These are phyloP conservation scores for Suncus etruscus DNA, from an alignment of 2,113 vertebrate genomes.

Conservation along the genomic window DNA sequence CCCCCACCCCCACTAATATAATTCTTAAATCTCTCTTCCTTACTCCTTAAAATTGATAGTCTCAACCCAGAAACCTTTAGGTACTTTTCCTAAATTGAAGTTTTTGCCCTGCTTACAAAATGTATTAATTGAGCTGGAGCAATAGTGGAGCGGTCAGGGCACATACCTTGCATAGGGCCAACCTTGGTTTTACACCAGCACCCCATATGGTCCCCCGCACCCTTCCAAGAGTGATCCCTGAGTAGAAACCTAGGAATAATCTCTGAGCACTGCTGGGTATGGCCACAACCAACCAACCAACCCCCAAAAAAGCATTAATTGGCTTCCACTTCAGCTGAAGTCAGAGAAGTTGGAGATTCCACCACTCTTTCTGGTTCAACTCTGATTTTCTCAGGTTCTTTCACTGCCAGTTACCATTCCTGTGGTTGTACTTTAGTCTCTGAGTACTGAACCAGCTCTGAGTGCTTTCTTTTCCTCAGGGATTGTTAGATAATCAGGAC, in stretches of 20 bases:
- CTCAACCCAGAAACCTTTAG: background rate
- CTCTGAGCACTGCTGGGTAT: too few species aligned
- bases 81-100: constrained; percentile 27
- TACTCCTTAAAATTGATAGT: constrained; percentile 14
- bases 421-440: background rate
- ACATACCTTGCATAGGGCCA: too few species aligned
- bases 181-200: too few species aligned
- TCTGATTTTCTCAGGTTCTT: background rate
- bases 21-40: background rate
- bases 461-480: too few species aligned
- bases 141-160: too few species aligned
- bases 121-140: background rate
- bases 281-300: too few species aligned
- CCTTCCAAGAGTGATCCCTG: too few species aligned
- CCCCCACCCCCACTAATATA: too few species aligned
- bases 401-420: background rate
- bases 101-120: background rate
- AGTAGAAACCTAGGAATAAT: too few species aligned
- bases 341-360: background rate
- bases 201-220: too few species aligned
- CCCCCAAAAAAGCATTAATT: background rate
- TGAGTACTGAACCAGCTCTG: too few species aligned
- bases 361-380: background rate
- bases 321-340: background rate
- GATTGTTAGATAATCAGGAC: background rate